Evolutionary conservation across 1,140 invertebrate genomes (phyloP), one percentile per base, ranked within the genome.

Genomic region (Ceratitis capitata): DNA sequence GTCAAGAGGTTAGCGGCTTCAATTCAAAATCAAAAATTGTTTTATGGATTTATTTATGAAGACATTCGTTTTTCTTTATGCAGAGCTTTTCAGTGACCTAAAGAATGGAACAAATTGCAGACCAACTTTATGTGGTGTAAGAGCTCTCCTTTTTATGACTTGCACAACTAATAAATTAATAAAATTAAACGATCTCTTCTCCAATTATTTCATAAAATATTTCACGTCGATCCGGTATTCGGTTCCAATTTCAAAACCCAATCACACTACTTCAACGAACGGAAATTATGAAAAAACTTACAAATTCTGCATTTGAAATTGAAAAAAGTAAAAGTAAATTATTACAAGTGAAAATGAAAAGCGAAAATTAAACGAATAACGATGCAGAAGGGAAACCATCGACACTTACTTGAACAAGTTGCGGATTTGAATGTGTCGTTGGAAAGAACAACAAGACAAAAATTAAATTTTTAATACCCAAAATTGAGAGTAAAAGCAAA

Each of bases 261-360:
- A 3, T 29, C 58, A 14, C 58, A 61, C 51, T 61, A 61, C 0
- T 26, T 19, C 35, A 69, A 35, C n/a, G n/a, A n/a, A 6, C 4
- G 61, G 35, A 35, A 58, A 69, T 69, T 69, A 69, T 69, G 32
- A 14, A 69, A 69, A 69, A 69, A 69, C 29, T 47, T 49, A 82
- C 19, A 10, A 47, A 82, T 23, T 45, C 45, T 47, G 35, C n/a
- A 47, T 39, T 47, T 9, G 74, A 53, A 51, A 83, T 53, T 51
- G 19, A 83, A 83, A 51, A 83, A 83, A 83, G 45, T 35, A 51
- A 83, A 83, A 51, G 82, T 83, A 89, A 91, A 91, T 91, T 91
- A 90, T 90, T 87, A 89, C 89, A 91, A 91, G 91, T 91, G 89
- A 91, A 91, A 91, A 91, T 91, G 88, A 91, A 91, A 91, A 90